Base-by-base conservation (phyloP, 2,113 vertebrate genomes). In the Eublepharis macularius region DNA sequence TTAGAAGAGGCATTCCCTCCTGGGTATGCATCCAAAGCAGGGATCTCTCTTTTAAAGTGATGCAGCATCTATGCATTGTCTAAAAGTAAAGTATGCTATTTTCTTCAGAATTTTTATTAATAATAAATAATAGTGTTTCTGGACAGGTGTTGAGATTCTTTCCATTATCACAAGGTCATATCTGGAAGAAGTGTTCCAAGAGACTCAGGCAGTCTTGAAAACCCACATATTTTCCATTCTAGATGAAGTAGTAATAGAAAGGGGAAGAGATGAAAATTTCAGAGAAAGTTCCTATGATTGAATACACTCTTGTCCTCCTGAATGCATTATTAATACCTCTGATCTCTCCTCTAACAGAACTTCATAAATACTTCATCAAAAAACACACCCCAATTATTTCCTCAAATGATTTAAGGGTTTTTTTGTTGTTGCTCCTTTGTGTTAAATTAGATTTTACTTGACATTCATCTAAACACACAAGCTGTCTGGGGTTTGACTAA, bases 281-380 rank as follows among this genome's bases (percentile, higher is more conserved):
- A 72, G 2, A 34, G 26, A 76, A 88, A 91, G 41, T 86, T 89
- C 49, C 26, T 81, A 54, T 63, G 79, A 45, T 73, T 85, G 65
- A 81, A 32, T 73, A 80, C 91, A 45, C 54, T 72, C 82, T 75
- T 74, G 78, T 49, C 45, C 68, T 39, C 82, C 57, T 19, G 36
- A 78, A 86, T 93, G 68, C 92, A 94, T 92, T 95, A 95, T 94
- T 94, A 91, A 95, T 92, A 85, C 84, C 68, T 80, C 84, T 90
- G 91, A 90, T 36, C 88, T 92, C 82, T 88, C 74, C 78, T 84
- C 86, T 77, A 86, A 76, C 69, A 90, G 84, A 26, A 76, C 54
- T 74, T 51, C 87, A 86, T 94, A 94, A 95, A 95, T 94, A 91
- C 91, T 95, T 93, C 57, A 95, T 87, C 86, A 60, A n/a, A 89